Conservation (phyloP, 1,140 invertebrate species). For the Drosophila tsacasi region DNA sequence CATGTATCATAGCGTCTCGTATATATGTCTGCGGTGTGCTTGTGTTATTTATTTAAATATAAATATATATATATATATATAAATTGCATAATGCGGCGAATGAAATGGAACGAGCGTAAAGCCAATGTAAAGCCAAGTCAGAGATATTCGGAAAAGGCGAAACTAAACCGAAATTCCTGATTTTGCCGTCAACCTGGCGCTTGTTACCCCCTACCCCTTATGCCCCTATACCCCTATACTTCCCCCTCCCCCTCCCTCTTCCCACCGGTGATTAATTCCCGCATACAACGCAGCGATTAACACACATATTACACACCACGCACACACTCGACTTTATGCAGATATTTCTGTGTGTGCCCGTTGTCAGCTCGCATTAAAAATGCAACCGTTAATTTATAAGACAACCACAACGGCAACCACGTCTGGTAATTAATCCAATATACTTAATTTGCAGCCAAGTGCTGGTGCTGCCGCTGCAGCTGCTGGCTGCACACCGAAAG, state of each 20-base stretch:
- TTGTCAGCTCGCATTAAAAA: constrained; percentile 77
- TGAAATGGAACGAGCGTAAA: constrained; percentile 64
- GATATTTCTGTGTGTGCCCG: constrained; percentile 16
- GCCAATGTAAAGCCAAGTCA: constrained; percentile 34
- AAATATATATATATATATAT: constrained; percentile 11
- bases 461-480: background rate
- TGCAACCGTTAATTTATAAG: constrained; percentile 82
- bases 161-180: constrained; percentile 75
- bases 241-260: background rate
- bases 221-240: background rate
- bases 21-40: background rate
- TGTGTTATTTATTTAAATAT: constrained; percentile 52
- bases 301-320: constrained; percentile 21
- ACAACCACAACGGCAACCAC: constrained; percentile 54
- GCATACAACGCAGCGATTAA: constrained; percentile 58
- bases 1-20: background rate
- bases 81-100: constrained; percentile 69
- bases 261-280: constrained; percentile 71
- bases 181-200: constrained; percentile 71
- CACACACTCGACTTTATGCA: background rate
- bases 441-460: constrained; percentile 55
- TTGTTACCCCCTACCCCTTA: background rate
- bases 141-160: constrained; percentile 29
- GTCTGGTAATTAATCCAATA: constrained; percentile 77
- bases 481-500: constrained; percentile 25